Base-by-base conservation (phyloP, 2,797 vertebrate species). In the Pygocentrus nattereri region DNA sequence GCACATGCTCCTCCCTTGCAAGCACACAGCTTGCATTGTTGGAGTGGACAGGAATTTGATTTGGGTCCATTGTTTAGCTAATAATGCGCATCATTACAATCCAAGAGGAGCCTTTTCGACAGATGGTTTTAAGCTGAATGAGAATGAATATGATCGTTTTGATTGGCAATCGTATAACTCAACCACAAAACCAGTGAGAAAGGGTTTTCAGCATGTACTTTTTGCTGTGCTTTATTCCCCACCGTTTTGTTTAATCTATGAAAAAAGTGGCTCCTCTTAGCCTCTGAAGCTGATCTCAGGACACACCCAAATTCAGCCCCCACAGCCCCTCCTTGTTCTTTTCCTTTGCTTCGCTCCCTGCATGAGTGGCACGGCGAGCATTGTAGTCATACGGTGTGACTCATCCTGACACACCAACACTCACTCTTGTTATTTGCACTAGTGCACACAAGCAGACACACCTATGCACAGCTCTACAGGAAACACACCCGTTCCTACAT, bases 361-460 rank as follows among this genome's bases (percentile, higher is more conserved):
- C 86, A 87, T 90, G 86, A 89, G 88, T 86, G 83, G 80, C 85
- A 82, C 81, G 91, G 91, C 92, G 89, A 93, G 92, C 73, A 90
- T 92, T 94, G 90, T 93, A 89, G 91, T 90, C 91, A 91, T 87
- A 82, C 82, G 69, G 87, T 16, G 81, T 95, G 95, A 95, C 91
- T 95, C 94, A 94, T 88, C 38, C 84, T 69, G 79, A 65, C 79
- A 87, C 82, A 82, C 85, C 82, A 88, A 49, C 84, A 86, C 90
- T 88, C 86, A 89, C 88, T 91, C 91, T 91, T 93, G 91, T 88
- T 93, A 89, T 93, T 93, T 91, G 87, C 81, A 44, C 91, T 92
- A 89, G 88, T 92, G 92, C 91, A 91, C 90, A 89, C 90, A 91
- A 89, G 89, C 81, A 90, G 94, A 92, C 94, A 95, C 94, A 95